Evolutionary conservation across 1,140 invertebrate genomes (phyloP), one percentile per base, ranked within the genome.

Genomic region (Microplitis mediator): DNA sequence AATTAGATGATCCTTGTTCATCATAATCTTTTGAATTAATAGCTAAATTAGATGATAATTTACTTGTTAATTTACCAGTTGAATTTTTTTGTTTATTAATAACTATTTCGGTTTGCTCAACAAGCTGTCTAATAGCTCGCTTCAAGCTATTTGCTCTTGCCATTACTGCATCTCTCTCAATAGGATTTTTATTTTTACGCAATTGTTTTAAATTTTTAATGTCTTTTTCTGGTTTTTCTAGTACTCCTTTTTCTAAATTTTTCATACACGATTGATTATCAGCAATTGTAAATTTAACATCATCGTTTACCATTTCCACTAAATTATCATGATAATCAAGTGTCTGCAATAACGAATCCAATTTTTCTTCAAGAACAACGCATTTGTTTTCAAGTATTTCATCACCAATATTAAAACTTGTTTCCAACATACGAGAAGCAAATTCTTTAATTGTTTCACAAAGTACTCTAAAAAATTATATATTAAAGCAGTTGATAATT

Each of bases 371-470:
- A 64, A 96, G 85, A 54, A 92, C 87, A 71, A 91, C 89, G 83
- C 94, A 96, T 84, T 94, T 93, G 58, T 90, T 83, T 54, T 87
- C 82, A 51, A 95, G 80, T 76, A 90, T 88, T 73, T 91, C 88
- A 76, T 93, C 91, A 13, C 89, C 89, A 74, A 88, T 86, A n/a
- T 85, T 89, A 39, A 88, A 67, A 71, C 87, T 89, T 70, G 89
- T 88, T 75, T 91, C 89, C 58, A 87, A 85, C 64, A 92, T 88
- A 76, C 90, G 91, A 2, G 89, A 78, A 13, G 92, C 90, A 81
- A 96, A 92, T 71, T 95, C 92, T 82, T 94, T 93, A 1, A 96
- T 90, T 2, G 93, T 95, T 81, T 95, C 93, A 85, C 93, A 95
- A 31, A 96, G 82, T 32, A 92, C 88, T 82, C 90, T 91, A 77